Evolutionary conservation across 2,797 vertebrate species (phyloP).

Genomic region (Sciurus vulgaris): DNA sequence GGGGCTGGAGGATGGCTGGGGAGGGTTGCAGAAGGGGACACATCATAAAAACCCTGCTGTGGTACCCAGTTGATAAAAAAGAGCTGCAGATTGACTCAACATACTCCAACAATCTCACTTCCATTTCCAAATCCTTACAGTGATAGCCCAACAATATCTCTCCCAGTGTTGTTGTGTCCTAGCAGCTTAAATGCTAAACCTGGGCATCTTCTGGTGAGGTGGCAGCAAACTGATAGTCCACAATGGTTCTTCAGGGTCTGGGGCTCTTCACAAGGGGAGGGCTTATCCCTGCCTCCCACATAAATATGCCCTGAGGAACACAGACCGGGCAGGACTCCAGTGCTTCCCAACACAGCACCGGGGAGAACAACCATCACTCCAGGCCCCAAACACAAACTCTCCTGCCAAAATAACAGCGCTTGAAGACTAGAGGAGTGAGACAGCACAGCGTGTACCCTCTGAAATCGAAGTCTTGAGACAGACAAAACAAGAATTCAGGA

Average conservation of each 20-base stretch:
- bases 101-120: not conserved
- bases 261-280: not conserved
- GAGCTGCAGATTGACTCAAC: not conserved
- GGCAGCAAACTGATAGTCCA: not conserved
- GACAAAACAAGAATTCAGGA: not conserved
- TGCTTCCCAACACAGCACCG: not conserved
- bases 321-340: not conserved
- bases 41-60: not conserved
- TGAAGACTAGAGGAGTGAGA: not conserved
- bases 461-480: not conserved
- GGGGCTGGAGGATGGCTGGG: not conserved
- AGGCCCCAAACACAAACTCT: not conserved
- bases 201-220: not conserved
- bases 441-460: rapidly evolving
- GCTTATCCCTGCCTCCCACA: no score
- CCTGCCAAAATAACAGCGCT: rapidly evolving
- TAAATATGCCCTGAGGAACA: not conserved
- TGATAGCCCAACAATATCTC: not conserved
- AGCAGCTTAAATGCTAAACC: not conserved
- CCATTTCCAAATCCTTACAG: not conserved
- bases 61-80: not conserved
- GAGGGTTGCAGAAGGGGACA: not conserved
- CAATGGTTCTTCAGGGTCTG: not conserved
- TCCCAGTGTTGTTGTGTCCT: not conserved
- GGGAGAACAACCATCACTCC: not conserved